A percentile compares a stretch with the other conserved stretches of the same genome.
Evolutionary conservation across 2,888 invertebrate genomes (phyloP).

Genomic region (Conops quadrifasciatus): DNA sequence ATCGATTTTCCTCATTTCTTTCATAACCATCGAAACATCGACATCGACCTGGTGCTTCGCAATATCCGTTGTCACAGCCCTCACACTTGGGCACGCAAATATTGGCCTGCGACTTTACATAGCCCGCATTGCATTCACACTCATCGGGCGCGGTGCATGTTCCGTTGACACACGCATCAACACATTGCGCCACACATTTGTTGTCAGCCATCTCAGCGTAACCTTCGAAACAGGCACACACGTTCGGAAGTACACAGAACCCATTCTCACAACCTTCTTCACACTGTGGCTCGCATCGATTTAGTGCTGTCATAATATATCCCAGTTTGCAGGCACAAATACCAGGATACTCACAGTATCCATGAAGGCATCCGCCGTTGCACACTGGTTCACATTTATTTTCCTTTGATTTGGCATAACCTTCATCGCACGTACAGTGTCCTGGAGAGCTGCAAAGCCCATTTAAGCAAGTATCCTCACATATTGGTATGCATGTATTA

Average conservation of each 20-base stretch:
- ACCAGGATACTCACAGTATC: constrained; percentile 56
- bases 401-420: constrained; percentile 9
- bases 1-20: constrained; percentile 6
- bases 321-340: constrained; percentile 48
- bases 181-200: constrained; percentile 47
- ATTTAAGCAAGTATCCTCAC: constrained; percentile 45
- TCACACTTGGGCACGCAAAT: constrained; percentile 45
- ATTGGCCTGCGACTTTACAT: neutral
- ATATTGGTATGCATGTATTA: constrained; percentile 43
- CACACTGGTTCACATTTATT: constrained; percentile 45
- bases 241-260: constrained; percentile 52
- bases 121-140: constrained; percentile 60
- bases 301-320: constrained; percentile 31
- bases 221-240: constrained; percentile 50
- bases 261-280: constrained; percentile 50
- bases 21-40: constrained; percentile 37
- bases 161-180: constrained; percentile 66
- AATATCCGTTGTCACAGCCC: constrained; percentile 54
- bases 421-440: constrained; percentile 48
- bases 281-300: constrained; percentile 45
- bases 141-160: constrained; percentile 69
- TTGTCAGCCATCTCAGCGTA: constrained; percentile 51
- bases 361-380: constrained; percentile 51
- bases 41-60: constrained; percentile 50
- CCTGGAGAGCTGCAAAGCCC: constrained; percentile 53